Percentiles rank a stretch among this genome's conserved stretches.
Evolutionary conservation across 37 sponge, comb jelly and placozoan genomes (phyloP).

Genomic region (Axinella damicornis): DNA sequence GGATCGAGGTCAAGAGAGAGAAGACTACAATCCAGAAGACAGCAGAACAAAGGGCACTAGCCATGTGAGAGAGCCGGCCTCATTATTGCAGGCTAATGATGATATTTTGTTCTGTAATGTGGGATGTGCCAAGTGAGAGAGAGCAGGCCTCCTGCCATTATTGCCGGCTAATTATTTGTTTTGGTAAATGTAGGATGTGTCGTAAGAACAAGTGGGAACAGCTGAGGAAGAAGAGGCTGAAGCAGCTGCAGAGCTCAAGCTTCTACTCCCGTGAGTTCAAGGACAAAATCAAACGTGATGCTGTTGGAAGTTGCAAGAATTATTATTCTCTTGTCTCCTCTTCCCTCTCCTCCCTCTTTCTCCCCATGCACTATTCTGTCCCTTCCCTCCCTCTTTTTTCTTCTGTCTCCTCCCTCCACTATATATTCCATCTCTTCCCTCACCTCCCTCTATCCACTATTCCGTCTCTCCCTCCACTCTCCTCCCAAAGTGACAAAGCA

Average conservation of each 20-base stretch:
- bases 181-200: conserved; percentile 29
- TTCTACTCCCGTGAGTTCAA: conserved; percentile 26
- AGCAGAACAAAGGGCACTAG: conserved; percentile 56
- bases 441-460: too few relatives aligned
- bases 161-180: background rate
- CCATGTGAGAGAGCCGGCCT: conserved; percentile 35
- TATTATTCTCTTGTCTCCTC: too few relatives aligned
- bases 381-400: too few relatives aligned
- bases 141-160: too few relatives aligned
- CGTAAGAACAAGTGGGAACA: conserved; percentile 49
- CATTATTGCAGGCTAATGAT: too few relatives aligned
- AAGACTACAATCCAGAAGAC: conserved; percentile 24
- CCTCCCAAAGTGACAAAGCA: conserved; percentile 26
- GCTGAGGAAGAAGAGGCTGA: conserved; percentile 17
- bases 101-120: background rate
- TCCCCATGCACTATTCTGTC: too few relatives aligned
- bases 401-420: too few relatives aligned
- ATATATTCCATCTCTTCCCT: background rate
- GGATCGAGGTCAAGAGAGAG: conserved; percentile 24
- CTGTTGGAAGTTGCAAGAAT: too few relatives aligned
- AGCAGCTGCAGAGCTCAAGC: conserved; percentile 41
- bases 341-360: too few relatives aligned
- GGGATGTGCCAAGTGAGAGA: too few relatives aligned
- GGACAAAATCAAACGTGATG: background rate
- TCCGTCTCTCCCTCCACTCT: background rate